Conservation (phyloP, 2,113 vertebrate genomes). For the Hippocampus barbouri region DNA sequence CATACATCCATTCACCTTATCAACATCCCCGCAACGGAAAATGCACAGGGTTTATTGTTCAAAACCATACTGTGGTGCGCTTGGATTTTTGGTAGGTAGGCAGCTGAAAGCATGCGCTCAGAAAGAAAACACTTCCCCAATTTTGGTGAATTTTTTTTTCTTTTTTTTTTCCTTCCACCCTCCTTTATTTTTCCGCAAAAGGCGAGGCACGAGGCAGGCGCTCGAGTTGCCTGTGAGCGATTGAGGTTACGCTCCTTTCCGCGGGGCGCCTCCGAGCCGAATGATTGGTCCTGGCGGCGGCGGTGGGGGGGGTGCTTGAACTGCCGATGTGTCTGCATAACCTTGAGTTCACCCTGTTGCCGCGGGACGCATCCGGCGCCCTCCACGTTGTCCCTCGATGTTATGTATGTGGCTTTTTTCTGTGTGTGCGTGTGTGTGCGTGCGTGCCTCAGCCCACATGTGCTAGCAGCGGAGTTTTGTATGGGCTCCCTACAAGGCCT, state of each 20-base stretch:
- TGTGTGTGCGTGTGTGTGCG: conserved; percentile 44
- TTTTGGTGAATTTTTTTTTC: conserved; percentile 6
- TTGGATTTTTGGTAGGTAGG: not conserved
- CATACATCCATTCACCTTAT: not conserved
- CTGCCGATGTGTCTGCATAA: conserved; percentile 45
- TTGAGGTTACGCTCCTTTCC: conserved; percentile 30
- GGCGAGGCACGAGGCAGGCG: conserved; percentile 7
- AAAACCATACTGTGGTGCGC: not conserved
- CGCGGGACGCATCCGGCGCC: conserved; percentile 51
- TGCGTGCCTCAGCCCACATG: conserved; percentile 42
- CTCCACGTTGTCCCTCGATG: conserved; percentile 51
- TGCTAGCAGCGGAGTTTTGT: conserved; percentile 56
- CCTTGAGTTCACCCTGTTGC: conserved; percentile 63
- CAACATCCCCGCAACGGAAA: not conserved
- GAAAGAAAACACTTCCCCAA: not conserved
- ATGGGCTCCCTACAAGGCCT: conserved; percentile 52
- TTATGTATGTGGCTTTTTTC: conserved; percentile 29
- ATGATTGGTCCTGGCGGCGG: conserved; percentile 39
- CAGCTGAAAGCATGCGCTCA: not conserved
- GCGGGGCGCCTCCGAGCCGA: conserved; percentile 19
- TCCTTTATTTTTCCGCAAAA: not conserved
- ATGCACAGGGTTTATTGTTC: not conserved
- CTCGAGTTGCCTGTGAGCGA: conserved; percentile 42
- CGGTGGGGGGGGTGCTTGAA: conserved; percentile 28
- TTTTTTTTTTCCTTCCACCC: not conserved